Percentiles rank a stretch among this genome's conserved stretches.
phyloP scores from a whole-genome alignment of 2,113 vertebrate genomes.

The Halcyon senegalensis region DNA sequence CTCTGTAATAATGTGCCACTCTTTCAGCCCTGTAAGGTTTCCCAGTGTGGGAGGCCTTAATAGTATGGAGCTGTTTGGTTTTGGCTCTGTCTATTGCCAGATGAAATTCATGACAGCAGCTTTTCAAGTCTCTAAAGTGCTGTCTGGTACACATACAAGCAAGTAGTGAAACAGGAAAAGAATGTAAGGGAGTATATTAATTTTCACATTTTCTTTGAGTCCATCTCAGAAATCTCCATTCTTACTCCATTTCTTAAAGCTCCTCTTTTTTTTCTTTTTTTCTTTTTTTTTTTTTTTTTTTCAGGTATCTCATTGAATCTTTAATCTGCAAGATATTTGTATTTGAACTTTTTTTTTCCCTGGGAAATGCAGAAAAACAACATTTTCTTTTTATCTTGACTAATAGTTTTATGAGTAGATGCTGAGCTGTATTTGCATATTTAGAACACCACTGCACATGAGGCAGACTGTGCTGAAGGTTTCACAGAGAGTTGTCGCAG shows the following conservation, averaged over 20 bases:
- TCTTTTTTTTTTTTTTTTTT: no score
- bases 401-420: background rate
- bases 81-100: conserved; percentile 17
- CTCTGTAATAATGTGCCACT: background rate
- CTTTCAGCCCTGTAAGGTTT: background rate
- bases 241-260: background rate
- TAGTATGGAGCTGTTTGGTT: background rate
- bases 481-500: background rate
- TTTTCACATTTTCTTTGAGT: background rate
- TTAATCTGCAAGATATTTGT: background rate
- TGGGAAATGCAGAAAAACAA: background rate
- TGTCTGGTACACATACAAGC: conserved; percentile 6
- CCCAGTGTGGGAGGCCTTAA: background rate
- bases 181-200: background rate
- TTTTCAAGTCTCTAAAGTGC: conserved; percentile 19
- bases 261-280: background rate
- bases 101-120: conserved; percentile 14
- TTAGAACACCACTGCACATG: background rate
- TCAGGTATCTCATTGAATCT: background rate
- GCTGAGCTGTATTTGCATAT: background rate
- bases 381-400: background rate
- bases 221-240: background rate
- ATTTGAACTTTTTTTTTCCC: background rate
- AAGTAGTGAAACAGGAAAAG: background rate
- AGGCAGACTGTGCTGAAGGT: background rate